Conservation (phyloP, 2,888 invertebrate genomes). For the Pterobdella sp. region DNA sequence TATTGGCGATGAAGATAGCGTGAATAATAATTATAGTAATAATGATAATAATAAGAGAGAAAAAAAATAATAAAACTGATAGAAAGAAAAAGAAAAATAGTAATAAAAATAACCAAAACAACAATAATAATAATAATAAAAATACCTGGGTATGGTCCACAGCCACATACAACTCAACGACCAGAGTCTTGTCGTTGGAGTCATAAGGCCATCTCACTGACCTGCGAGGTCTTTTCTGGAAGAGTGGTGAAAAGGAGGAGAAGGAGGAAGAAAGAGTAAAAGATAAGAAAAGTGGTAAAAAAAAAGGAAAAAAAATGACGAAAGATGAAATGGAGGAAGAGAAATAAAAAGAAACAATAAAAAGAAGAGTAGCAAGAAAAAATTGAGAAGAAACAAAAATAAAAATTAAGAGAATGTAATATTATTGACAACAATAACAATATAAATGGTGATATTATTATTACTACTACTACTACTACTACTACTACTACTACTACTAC, state of each 20-base stretch:
- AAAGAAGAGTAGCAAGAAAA: neutral
- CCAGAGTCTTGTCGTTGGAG: slow-evolving; percentile 43
- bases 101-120: slow-evolving; percentile 88
- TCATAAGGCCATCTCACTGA: slow-evolving; percentile 43
- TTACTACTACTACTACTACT: slow-evolving; percentile 11
- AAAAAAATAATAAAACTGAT: too few species aligned
- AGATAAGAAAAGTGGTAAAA: neutral
- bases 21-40: neutral
- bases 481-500: slow-evolving; percentile 16
- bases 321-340: neutral
- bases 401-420: neutral
- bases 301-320: neutral
- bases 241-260: neutral
- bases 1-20: neutral
- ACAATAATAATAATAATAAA: slow-evolving; percentile 66
- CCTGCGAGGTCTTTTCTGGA: slow-evolving; percentile 13
- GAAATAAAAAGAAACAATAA: neutral
- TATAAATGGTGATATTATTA: neutral
- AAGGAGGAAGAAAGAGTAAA: neutral
- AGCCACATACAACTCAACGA: slow-evolving; percentile 48
- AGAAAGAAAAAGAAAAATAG: slow-evolving; percentile 50
- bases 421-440: neutral
- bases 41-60: neutral
- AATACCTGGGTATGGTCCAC: slow-evolving; percentile 47
- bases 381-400: neutral